These are phyloP conservation scores for Sinotaia quadrata DNA, from an alignment of 2,888 invertebrate genomes.

Conservation along the genomic window DNA sequence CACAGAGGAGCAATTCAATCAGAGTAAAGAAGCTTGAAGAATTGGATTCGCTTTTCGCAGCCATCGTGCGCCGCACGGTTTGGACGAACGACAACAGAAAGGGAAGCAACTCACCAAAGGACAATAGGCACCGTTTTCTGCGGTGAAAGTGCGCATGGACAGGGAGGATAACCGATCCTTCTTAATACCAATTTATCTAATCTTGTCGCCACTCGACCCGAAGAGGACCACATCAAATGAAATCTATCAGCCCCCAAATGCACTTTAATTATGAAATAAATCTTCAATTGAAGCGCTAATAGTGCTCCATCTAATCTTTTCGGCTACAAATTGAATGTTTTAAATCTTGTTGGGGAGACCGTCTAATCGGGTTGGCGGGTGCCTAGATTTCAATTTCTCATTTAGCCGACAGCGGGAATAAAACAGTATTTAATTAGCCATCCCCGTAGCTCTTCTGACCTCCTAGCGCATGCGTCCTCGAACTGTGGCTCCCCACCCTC, in stretches of 20 bases:
- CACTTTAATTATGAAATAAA: conserved; percentile 50
- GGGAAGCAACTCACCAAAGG: conserved; percentile 10
- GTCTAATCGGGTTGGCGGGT: conserved; percentile 38
- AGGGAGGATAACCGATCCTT: conserved; percentile 19
- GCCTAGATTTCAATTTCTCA: conserved; percentile 41
- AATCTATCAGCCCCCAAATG: conserved; percentile 45
- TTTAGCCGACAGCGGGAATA: conserved; percentile 39
- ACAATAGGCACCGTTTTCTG: conserved; percentile 24
- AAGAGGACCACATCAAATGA: conserved; percentile 41
- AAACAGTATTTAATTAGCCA: conserved; percentile 52
- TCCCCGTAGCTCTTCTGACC: conserved; percentile 15
- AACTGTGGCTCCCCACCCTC: no score
- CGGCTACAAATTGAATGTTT: conserved; percentile 48
- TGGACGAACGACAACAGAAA: not conserved
- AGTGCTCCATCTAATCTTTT: conserved; percentile 47
- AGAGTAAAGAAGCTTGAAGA: conserved; percentile 32
- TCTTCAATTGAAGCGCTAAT: conserved; percentile 45
- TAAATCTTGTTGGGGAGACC: conserved; percentile 45
- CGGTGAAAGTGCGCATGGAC: not conserved
- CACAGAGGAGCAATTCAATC: conserved; percentile 25
- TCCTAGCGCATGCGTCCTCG: no score
- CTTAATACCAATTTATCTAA: conserved; percentile 49
- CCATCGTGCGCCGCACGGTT: not conserved
- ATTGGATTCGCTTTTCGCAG: conserved; percentile 17
- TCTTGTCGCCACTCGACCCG: conserved; percentile 40